phyloP scores from a whole-genome alignment of 2,113 vertebrate species.

The Centropristis striata region DNA sequence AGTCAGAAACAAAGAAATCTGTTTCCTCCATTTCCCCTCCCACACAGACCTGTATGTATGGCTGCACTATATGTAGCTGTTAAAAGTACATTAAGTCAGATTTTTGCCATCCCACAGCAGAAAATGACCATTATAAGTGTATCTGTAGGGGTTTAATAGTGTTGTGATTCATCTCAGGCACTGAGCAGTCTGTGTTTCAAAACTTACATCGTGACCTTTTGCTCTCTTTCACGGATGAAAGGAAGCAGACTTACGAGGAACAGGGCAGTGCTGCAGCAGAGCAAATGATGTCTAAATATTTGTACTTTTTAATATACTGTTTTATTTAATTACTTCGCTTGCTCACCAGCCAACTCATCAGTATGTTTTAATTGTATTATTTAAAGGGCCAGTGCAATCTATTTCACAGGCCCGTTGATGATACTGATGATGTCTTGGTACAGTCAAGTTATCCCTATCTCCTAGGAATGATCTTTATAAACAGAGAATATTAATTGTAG shows the following conservation, averaged over 20 bases:
- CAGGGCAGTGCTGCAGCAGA: background rate
- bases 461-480: background rate
- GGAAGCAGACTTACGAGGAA: background rate
- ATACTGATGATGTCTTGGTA: background rate
- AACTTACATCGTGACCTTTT: conserved; percentile 40
- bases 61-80: conserved; percentile 16
- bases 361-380: background rate
- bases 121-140: conserved; percentile 35
- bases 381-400: background rate
- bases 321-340: background rate
- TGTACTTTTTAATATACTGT: background rate
- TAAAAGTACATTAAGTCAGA: conserved; percentile 35
- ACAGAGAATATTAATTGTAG: background rate
- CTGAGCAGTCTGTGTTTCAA: conserved; percentile 38
- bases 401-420: background rate
- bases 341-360: background rate
- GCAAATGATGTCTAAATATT: background rate
- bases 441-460: background rate
- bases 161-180: conserved; percentile 27
- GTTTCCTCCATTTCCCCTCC: conserved; percentile 28
- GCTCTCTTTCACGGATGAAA: conserved; percentile 44
- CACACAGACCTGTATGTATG: conserved; percentile 13
- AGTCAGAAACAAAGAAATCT: conserved; percentile 42
- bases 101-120: conserved; percentile 9
- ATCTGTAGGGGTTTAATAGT: conserved; percentile 29